Base-by-base conservation (phyloP, 2,797 vertebrate genomes). In the Phyllotis vaccarum region DNA sequence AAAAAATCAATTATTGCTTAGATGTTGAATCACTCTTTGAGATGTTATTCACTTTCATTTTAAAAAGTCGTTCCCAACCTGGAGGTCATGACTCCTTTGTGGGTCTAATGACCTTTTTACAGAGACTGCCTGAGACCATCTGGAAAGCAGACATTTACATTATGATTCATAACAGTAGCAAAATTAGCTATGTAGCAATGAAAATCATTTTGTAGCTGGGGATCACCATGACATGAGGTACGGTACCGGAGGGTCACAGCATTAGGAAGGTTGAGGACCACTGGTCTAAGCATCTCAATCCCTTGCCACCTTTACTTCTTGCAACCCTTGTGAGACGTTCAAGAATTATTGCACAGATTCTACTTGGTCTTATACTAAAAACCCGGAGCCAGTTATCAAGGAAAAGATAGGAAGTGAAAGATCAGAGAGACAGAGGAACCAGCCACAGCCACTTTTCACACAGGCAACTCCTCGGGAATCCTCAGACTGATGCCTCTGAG, bases 1-100 rank as follows among this genome's bases (percentile, higher is more conserved):
- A 76, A 83, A 86, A 90, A 80, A 66, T 64, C 13, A 43, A 76
- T 56, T 96, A 27, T 68, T 91, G 85, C 37, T 12, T 54, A 78
- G 31, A 37, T 54, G 49, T 62, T 49, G 43, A 86, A 27, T 94
- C 56, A 89, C 31, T 89, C n/a, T 14, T 60, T 66, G 72, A n/a
- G 91, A 79, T 92, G 27, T 54, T 89, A 75, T 10, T 93, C 43
- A 72, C 6, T 58, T 3, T 68, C 56, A 16, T 43, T 29, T 90
- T 49, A 34, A 64, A 74, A 74, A 43, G 11, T 24, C 11, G 2
- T 14, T 85, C 43, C 66, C 21, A 2, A 22, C 43, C 19, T n/a
- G 43, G 14, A 29, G 19, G 19, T 49, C 2, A 6, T 3, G 0
- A 9, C 6, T 19, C 19, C 19, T 49, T 24, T 8, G 60, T 21